Base-by-base conservation (phyloP, 2,888 invertebrate genomes). In the Cryptocephalus primarius region DNA sequence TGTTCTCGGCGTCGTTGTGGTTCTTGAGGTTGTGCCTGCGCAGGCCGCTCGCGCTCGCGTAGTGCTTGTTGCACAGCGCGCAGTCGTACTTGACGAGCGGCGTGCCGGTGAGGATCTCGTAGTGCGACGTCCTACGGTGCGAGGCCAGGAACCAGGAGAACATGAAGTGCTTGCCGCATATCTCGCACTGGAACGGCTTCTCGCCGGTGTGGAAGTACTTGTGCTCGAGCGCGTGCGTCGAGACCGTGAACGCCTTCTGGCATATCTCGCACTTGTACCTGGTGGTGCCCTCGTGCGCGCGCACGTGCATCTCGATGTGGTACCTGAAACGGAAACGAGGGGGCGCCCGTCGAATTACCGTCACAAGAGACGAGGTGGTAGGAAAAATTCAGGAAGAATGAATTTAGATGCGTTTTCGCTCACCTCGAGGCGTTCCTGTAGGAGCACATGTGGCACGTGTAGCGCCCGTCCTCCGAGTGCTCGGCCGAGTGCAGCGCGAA, bases 161-260 rank as follows among this genome's bases (percentile, higher is more conserved):
- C 53, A 73, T 74, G 47, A 75, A 75, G 22, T 72, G 72, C 48
- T 75, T 75, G 48, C 72, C 70, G 55, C 75, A 75, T 9, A 74
- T 71, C 52, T 75, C 74, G 59, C 76, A 76, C 52, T 73, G 73
- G 59, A 75, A 75, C 40, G 74, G 73, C 52, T 73, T 67, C 45
- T 68, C 67, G 3, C 65, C 62, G 32, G 65, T 65, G 46, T 68
- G 68, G 43, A 62, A 62, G 45, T 61, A 60, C 32, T 65, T 62
- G 46, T 67, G 67, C 46, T 64, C 63, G 8, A 61, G 51, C 10
- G 65, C 61, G 39, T 65, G 64, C 8, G 62, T 63, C 42, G 61
- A 62, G 13, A 63, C 65, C 1, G 63, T 60, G 44, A 65, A 67
- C 2, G 63, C 62, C 44, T 64, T 67, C 12, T 61, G 57, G 48